Base-by-base conservation (phyloP, 2,113 vertebrate species). In the Poeciliopsis occidentalis region DNA sequence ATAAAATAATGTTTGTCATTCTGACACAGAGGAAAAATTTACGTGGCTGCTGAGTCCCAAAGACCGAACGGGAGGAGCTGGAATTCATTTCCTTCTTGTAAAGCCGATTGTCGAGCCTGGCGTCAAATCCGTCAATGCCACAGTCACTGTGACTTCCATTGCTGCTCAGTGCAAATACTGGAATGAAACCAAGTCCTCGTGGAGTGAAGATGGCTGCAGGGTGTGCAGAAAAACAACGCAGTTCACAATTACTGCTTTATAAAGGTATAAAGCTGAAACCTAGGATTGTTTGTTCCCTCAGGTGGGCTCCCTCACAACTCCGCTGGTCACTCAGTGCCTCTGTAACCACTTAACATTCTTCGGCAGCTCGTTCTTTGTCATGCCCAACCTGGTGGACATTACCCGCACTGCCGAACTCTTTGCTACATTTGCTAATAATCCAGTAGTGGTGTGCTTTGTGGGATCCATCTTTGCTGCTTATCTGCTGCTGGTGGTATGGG, bases 261-360 rank as follows among this genome's bases (percentile, higher is more conserved):
- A 22, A 22, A 67, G 73, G 4, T 10, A 34, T 22, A n/a, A 71
- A 10, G 19, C 54, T 39, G 71, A 24, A 83, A 12, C 0, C 32
- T 51, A 3, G 5, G 26, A 32, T 32, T 27, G 4, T 75, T 67
- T 57, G 60, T 76, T 61, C 47, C 85, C 84, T 4, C 85, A 98
- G 98, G 97, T 99, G 12, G 97, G 98, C 30, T 95, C 96, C 0
- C 90, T 88, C 85, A 97, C 96, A 68, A 96, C 88, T 1, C 83
- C 79, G 70, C 84, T 80, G 69, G 92, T 92, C 61, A 96, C 94
- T 0, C 97, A 98, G 86, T 97, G 97, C 88, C 94, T 98, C 64
- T 99, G 97, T 87, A 96, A 95, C 85, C 97, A 99, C 80, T 90
- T 99, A 77, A 99, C 97, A 10, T 95, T 97, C 88, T 99, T 98